A percentile compares a stretch with the other conserved stretches of the same genome.
phyloP scores from a whole-genome alignment of 2,113 vertebrate species.

The Rhea pennata region DNA sequence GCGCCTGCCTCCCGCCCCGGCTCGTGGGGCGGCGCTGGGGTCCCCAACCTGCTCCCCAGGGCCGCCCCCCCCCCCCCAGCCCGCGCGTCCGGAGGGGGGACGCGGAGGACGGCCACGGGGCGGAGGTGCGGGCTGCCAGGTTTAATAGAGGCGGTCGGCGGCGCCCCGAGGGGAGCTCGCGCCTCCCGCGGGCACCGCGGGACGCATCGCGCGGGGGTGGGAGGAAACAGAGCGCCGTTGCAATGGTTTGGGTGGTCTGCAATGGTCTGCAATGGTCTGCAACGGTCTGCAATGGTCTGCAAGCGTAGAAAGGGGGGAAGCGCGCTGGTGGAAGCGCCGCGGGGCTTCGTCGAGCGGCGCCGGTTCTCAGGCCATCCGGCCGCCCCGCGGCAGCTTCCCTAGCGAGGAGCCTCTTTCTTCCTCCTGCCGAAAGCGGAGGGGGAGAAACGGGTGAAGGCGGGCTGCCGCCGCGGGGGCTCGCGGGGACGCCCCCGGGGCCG shows the following conservation, averaged over 20 bases:
- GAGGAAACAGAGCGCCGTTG: neutral
- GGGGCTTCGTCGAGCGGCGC: neutral
- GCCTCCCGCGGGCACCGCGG: too few relatives aligned
- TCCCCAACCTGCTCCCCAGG: accelerated
- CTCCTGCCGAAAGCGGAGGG: slow-evolving; percentile 35
- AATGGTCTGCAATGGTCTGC: too few relatives aligned
- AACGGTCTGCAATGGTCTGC: too few relatives aligned
- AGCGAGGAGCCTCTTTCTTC: slow-evolving; percentile 4
- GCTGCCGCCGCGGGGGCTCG: too few relatives aligned
- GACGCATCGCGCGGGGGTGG: neutral
- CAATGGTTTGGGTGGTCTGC: neutral
- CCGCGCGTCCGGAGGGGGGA: accelerated
- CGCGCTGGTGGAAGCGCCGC: too few relatives aligned
- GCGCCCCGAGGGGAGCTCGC: accelerated
- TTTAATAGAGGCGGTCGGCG: neutral
- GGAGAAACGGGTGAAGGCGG: accelerated
- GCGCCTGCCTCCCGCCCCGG: too few relatives aligned
- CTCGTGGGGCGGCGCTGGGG: accelerated
- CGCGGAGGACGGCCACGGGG: accelerated
- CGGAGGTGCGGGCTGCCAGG: too few relatives aligned
- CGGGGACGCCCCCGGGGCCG: accelerated
- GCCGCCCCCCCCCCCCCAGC: accelerated
- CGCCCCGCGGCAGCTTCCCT: neutral
- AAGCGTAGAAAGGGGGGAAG: too few relatives aligned
- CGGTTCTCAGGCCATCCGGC: neutral